phyloP scores from a whole-genome alignment of 2,888 invertebrate species.

The Rhamphomyia laevipes region DNA sequence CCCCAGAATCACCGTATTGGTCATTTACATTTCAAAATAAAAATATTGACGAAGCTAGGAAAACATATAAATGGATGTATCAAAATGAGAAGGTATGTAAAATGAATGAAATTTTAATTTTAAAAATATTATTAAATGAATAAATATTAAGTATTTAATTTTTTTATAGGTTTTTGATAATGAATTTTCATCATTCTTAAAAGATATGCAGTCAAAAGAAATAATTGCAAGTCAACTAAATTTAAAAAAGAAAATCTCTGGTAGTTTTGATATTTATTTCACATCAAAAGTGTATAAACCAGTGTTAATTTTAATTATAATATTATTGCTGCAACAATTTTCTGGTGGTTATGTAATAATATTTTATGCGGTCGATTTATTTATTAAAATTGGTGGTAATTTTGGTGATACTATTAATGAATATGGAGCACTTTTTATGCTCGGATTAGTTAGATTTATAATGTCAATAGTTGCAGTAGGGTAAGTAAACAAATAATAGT shows the following conservation, averaged over 20 bases:
- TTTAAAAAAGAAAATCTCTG: too few species aligned
- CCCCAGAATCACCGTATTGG: constrained; percentile 50
- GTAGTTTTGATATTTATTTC: constrained; percentile 1
- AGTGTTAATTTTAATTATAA: constrained; percentile 35
- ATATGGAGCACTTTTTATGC: constrained; percentile 17
- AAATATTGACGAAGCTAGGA: constrained; percentile 28
- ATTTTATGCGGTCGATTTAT: constrained; percentile 36
- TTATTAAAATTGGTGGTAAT: constrained; percentile 17
- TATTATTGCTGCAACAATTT: constrained; percentile 45
- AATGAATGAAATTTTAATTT: constrained; percentile 12
- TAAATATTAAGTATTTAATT: too few species aligned
- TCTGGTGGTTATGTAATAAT: constrained; percentile 46
- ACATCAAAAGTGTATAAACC: constrained; percentile 41
- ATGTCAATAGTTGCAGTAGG: constrained; percentile 41
- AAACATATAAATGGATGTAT: constrained; percentile 40
- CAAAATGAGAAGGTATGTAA: constrained; percentile 27
- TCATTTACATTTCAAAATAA: constrained; percentile 35
- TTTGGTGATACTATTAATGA: constrained; percentile 16
- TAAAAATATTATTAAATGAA: too few species aligned
- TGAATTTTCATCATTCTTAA: constrained; percentile 5
- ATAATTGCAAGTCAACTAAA: neutral
- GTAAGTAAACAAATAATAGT: too few species aligned
- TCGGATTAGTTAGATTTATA: constrained; percentile 34
- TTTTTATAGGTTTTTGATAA: constrained; percentile 6
- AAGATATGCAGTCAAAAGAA: neutral